Evolutionary conservation across 2,797 vertebrate genomes (phyloP).

Genomic region (Xiphophorus birchmanni): DNA sequence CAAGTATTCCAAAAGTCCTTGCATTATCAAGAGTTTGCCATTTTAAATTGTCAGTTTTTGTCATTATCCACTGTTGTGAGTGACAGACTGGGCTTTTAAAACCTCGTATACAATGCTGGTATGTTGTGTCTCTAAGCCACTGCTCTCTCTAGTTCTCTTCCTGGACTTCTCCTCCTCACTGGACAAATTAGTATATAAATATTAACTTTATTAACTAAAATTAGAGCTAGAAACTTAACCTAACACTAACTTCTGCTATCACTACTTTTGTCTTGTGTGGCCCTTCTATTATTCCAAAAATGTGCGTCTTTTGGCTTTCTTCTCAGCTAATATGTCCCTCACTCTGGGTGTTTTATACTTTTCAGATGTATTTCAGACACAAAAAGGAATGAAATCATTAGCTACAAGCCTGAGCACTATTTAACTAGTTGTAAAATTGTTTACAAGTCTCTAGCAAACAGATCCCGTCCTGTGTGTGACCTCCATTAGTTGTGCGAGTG

Average conservation of each 20-base stretch:
- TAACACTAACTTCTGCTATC: not conserved
- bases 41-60: not conserved
- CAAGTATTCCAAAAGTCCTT: not conserved
- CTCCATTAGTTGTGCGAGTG: slow-evolving; percentile 14
- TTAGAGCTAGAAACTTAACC: not conserved
- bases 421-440: not conserved
- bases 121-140: not conserved
- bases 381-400: not conserved
- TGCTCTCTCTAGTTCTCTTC: not conserved
- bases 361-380: not conserved
- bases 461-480: slow-evolving; percentile 18
- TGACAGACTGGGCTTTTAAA: not conserved
- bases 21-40: not conserved
- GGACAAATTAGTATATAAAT: not conserved
- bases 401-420: not conserved
- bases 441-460: not conserved
- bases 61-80: not conserved
- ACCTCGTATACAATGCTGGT: not conserved
- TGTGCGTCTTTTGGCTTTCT: not conserved
- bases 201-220: not conserved
- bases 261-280: not conserved
- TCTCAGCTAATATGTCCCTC: not conserved
- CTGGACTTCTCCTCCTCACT: not conserved
- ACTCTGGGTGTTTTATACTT: not conserved
- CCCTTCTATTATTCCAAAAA: not conserved